These are phyloP conservation scores for Monochamus alternatus DNA, from an alignment of 2,888 invertebrate species.

Conservation along the genomic window DNA sequence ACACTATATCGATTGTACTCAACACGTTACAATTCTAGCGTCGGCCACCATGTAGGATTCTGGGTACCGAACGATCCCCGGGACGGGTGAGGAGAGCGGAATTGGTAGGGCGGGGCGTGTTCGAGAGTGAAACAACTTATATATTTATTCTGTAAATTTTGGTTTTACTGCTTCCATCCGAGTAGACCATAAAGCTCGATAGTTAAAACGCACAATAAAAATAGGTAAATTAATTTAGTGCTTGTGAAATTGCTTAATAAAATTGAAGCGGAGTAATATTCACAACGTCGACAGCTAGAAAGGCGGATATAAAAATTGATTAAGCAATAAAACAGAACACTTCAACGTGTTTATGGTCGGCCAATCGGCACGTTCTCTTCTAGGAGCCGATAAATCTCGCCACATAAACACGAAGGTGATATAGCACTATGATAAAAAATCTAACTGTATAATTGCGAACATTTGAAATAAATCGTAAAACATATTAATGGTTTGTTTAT, in stretches of 20 bases:
- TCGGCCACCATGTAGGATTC: no score
- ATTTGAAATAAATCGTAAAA: no score
- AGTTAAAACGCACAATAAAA: constrained; percentile 27
- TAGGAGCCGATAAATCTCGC: constrained; percentile 22
- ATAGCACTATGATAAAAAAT: neutral
- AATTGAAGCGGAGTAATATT: constrained; percentile 20
- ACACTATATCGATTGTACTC: no score
- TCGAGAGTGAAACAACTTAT: no score
- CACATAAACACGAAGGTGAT: neutral
- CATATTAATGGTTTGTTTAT: no score
- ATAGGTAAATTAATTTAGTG: constrained; percentile 36
- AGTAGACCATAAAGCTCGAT: constrained; percentile 12
- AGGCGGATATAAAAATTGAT: constrained; percentile 35
- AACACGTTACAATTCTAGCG: no score
- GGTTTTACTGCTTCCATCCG: neutral
- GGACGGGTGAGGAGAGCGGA: no score
- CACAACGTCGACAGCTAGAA: constrained; percentile 8
- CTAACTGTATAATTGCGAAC: neutral
- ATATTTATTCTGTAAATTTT: no score
- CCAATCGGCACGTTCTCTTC: constrained; percentile 39
- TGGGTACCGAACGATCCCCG: no score
- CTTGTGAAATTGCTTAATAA: constrained; percentile 32
- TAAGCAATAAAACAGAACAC: constrained; percentile 40
- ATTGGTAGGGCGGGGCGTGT: no score
- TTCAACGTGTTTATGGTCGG: constrained; percentile 36